Conservation (phyloP, 37 sponge, comb jelly and placozoan genomes). For the Diacarnus erythraeanus region DNA sequence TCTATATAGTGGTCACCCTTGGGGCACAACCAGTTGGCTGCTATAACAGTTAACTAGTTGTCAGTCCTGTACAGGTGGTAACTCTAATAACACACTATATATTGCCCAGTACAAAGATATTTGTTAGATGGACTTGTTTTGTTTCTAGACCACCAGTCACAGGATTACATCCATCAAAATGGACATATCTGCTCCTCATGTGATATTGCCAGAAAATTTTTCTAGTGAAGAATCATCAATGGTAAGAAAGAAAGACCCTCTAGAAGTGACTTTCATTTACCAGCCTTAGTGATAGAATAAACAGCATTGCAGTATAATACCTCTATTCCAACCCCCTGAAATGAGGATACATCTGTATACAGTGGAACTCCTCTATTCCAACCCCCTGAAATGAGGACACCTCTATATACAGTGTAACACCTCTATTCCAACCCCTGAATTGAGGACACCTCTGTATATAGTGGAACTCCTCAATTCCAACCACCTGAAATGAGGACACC, state of each 20-base stretch:
- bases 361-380: no score
- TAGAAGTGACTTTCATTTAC: background rate
- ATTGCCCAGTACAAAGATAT: background rate
- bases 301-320: no score
- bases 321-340: no score
- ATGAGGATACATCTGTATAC: no score
- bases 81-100: background rate
- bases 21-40: no score
- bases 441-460: no score
- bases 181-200: conserved; percentile 81
- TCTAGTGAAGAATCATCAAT: conserved; percentile 43
- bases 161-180: conserved; percentile 48
- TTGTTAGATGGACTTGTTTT: background rate
- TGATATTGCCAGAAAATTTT: conserved; percentile 74
- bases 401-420: no score
- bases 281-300: no score
- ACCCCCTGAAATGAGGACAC: no score
- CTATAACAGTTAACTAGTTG: background rate
- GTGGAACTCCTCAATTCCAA: no score
- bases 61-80: background rate
- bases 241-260: conserved; percentile 27
- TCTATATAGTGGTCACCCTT: background rate
- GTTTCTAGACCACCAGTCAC: conserved; percentile 35
- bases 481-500: no score
- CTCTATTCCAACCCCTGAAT: no score